Evolutionary conservation across 2,888 invertebrate genomes (phyloP), one percentile per base, ranked within the genome.

Genomic region (Xanthia togata): DNA sequence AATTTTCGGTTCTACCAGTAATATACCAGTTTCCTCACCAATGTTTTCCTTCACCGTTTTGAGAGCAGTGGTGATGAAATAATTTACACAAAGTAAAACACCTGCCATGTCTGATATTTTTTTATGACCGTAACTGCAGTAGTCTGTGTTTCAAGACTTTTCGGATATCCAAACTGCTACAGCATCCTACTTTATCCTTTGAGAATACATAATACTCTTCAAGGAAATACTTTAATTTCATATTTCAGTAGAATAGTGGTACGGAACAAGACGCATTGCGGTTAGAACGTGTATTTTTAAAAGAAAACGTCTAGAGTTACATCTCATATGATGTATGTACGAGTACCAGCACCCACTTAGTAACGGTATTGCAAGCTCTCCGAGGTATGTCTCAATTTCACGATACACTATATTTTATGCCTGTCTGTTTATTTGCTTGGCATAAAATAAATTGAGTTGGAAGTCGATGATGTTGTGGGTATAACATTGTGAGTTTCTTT

Each of bases 201-300:
- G 59, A 67, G 35, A 67, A 76, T 70, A 12, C 65, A n/a, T 82
- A 14, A 79, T 53, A 20, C 26, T 75, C 17, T 68, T 60, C 65
- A 72, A 62, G 2, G 67, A 69, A 67, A 71, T 74, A 74, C 68
- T 82, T 74, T 71, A 57, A 64, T 79, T 82, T 73, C 73, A 82
- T 71, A 71, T 82, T 74, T 68, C 35, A 69, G 17, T 12, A 50
- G 35, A 35, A 57, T 74, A 53, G 44, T 57, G 63, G 31, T 26
- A 8, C 60, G 55, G 55, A 62, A 62, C 53, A 65, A 70, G 71
- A 75, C 80, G 83, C 81, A 82, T 44, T 82, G 82, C 70, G 47
- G 81, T 55, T 60, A 11, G 12, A 31, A 69, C 79, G 73, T 70
- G 81, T 70, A 50, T 26, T 69, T 79, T 63, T 57, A 65, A 71